phyloP scores from a whole-genome alignment of 2,888 invertebrate genomes.

The Plagodis pulveraria region DNA sequence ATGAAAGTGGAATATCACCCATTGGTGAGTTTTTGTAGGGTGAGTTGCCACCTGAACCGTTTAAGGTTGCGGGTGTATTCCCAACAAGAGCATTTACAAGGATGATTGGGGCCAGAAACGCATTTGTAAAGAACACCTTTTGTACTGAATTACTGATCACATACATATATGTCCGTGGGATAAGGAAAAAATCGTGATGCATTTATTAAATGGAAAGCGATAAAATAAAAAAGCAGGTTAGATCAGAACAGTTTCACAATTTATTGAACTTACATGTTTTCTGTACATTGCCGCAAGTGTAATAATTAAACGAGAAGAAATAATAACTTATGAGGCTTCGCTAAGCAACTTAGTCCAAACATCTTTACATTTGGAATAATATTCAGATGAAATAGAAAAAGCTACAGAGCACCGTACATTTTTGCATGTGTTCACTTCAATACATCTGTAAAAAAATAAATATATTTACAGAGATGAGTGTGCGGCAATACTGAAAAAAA shows the following conservation, averaged over 20 bases:
- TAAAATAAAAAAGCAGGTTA: slow-evolving; percentile 52
- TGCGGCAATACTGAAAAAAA: slow-evolving; percentile 22
- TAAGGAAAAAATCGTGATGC: too few species aligned
- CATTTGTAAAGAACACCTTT: too few species aligned
- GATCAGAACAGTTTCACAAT: slow-evolving; percentile 74
- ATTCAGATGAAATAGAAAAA: slow-evolving; percentile 34
- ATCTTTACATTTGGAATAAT: slow-evolving; percentile 16
- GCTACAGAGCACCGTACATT: slow-evolving; percentile 25
- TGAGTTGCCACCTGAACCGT: too few species aligned
- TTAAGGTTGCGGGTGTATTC: too few species aligned
- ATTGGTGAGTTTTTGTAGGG: too few species aligned
- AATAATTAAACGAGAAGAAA: background rate
- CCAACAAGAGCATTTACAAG: too few species aligned
- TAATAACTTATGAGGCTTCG: slow-evolving; percentile 1
- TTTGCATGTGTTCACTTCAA: slow-evolving; percentile 54
- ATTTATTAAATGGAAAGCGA: too few species aligned
- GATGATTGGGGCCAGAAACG: too few species aligned
- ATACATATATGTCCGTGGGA: too few species aligned
- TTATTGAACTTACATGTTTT: slow-evolving; percentile 53
- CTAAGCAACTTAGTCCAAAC: slow-evolving; percentile 13
- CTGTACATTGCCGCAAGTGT: slow-evolving; percentile 68
- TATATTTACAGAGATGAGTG: slow-evolving; percentile 74
- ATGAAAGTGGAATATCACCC: too few species aligned
- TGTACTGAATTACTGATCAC: too few species aligned
- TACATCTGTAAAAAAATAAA: slow-evolving; percentile 64